A percentile compares a stretch with the other conserved stretches of the same genome.
Evolutionary conservation across 2,113 vertebrate species (phyloP).

Genomic region (Suricata suricatta): DNA sequence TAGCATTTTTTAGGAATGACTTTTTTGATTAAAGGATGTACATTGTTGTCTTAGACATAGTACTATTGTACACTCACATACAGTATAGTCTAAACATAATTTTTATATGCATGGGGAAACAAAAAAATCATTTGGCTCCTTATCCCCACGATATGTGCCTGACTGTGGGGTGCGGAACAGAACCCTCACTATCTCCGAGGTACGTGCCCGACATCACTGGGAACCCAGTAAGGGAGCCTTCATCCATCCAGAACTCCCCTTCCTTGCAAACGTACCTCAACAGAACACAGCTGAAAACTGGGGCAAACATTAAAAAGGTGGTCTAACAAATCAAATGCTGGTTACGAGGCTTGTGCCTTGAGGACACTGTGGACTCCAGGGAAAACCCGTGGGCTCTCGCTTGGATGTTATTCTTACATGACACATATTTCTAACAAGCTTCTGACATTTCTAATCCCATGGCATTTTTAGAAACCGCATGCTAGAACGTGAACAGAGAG

Average conservation of each 20-base stretch:
- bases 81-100: neutral
- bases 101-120: neutral
- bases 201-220: neutral
- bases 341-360: neutral
- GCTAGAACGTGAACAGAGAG: neutral
- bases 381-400: neutral
- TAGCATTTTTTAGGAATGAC: neutral
- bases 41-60: neutral
- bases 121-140: neutral
- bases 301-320: neutral
- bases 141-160: neutral
- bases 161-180: neutral
- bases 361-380: neutral
- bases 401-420: neutral
- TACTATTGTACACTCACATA: neutral
- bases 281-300: neutral
- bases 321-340: neutral
- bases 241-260: neutral
- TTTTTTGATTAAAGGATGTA: neutral
- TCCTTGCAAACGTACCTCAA: neutral
- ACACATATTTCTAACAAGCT: neutral
- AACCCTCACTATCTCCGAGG: neutral
- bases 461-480: neutral
- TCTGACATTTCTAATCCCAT: neutral
- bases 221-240: neutral